phyloP scores from a whole-genome alignment of 2,888 invertebrate species.

The Cabera pusaria region DNA sequence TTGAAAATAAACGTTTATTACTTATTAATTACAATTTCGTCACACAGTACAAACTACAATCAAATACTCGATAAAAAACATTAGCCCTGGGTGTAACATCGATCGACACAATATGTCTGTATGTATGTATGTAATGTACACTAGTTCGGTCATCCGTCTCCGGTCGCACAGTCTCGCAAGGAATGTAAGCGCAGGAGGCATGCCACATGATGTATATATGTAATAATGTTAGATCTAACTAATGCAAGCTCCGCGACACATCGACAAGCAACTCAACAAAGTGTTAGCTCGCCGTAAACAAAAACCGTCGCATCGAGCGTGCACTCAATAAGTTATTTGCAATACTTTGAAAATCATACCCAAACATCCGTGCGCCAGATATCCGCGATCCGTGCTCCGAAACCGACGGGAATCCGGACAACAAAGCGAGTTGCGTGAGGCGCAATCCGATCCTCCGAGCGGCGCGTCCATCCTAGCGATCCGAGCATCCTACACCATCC shows the following conservation, averaged over 20 bases:
- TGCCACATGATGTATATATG: constrained; percentile 4
- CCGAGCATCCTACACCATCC: constrained; percentile 21
- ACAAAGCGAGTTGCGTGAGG: constrained; percentile 33
- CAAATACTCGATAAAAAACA: constrained; percentile 17
- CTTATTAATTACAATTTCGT: constrained; percentile 39
- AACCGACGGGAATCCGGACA: constrained; percentile 42
- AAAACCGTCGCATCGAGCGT: constrained; percentile 67
- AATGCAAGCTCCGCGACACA: constrained; percentile 28
- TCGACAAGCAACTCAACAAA: constrained; percentile 53
- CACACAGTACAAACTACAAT: constrained; percentile 16
- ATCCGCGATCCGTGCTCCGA: constrained; percentile 24
- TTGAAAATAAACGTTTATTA: too few species aligned
- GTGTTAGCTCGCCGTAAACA: constrained; percentile 61
- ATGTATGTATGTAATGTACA: constrained; percentile 2
- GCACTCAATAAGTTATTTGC: constrained; percentile 75
- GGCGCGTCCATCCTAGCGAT: constrained; percentile 34
- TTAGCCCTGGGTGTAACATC: constrained; percentile 15
- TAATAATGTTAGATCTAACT: constrained; percentile 8
- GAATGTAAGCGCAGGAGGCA: constrained; percentile 14
- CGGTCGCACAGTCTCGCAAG: constrained; percentile 9
- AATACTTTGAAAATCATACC: constrained; percentile 77
- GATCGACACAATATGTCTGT: constrained; percentile 3
- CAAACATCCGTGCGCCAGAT: constrained; percentile 69
- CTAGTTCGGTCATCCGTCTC: constrained; percentile 10
- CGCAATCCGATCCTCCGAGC: constrained; percentile 49